Evolutionary conservation across 1,140 invertebrate species (phyloP), one percentile per base, ranked within the genome.

Genomic region (Brachionus asplanchnoidis): DNA sequence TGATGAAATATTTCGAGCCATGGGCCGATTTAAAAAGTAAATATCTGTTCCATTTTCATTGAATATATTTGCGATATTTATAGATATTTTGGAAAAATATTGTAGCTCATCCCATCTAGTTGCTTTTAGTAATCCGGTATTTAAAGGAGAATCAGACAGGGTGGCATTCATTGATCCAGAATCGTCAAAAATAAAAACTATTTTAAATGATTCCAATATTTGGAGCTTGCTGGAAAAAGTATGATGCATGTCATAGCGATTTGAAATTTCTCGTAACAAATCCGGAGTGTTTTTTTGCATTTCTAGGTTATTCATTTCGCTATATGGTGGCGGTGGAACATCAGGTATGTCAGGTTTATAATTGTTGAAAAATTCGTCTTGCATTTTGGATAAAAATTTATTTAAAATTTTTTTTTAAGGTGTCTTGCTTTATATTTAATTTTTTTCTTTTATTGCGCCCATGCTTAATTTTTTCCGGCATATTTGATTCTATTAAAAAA

Each of bases 101-200:
- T 65, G 32, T 9, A 82, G 26, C 8, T 82, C 53, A 68, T 82
- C 53, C 79, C 79, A 82, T 65, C 79, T 26, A 65, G 56, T 82
- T 11, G 44, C 77, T 60, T 79, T 79, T 12, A 79, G 14, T 17
- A 17, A 17, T 28, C 36, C 17, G 14, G 1, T 79, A n/a, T 82
- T 82, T 8, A 82, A 28, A 2, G 53, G 53, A 9, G 68, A 73
- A 28, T 79, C 77, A 2, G 23, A 36, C 4, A 79, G 17, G 0
- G 32, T 50, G 6, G 77, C 46, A 50, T 79, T 79, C 77, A 79
- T 79, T 17, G 77, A 79, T 20, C 77, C 77, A 11, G 77, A 79
- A 36, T 79, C 77, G 17, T 79, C 77, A 60, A 79, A 79, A 36
- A 79, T 23, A 36, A 79, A 79, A 53, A 79, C 77, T 14, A 60